These are phyloP conservation scores for Augochlorella aurata DNA, from an alignment of 2,888 invertebrate genomes.

Conservation along the genomic window DNA sequence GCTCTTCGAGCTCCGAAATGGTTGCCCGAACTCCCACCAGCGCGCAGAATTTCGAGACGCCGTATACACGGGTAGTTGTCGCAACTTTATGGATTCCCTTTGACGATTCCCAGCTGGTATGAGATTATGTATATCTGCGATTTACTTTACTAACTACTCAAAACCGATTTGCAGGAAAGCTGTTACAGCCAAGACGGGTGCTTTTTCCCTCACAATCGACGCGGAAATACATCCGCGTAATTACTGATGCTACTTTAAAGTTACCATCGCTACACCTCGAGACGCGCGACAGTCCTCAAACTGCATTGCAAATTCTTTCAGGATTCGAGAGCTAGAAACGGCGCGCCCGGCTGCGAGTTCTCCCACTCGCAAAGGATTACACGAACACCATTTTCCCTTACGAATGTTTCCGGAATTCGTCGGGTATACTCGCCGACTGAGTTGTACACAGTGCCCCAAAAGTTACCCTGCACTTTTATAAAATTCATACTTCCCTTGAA, in stretches of 20 bases:
- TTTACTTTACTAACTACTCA: constrained; percentile 53
- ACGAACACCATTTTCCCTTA: constrained; percentile 1
- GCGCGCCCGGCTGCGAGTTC: neutral
- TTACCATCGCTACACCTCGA: constrained; percentile 13
- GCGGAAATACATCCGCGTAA: constrained; percentile 33
- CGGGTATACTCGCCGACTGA: neutral
- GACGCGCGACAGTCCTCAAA: neutral
- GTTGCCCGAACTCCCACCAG: neutral
- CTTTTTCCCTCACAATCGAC: constrained; percentile 41
- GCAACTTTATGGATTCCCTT: constrained; percentile 62
- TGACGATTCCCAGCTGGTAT: constrained; percentile 51
- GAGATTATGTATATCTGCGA: constrained; percentile 61
- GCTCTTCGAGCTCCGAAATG: neutral
- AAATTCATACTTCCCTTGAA: neutral
- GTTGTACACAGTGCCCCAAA: constrained; percentile 1
- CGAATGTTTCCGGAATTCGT: neutral
- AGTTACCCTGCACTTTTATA: neutral
- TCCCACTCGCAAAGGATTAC: neutral
- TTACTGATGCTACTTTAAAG: constrained; percentile 36
- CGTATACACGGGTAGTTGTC: constrained; percentile 41
- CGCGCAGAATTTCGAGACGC: constrained; percentile 19
- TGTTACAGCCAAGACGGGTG: constrained; percentile 25
- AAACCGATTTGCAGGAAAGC: constrained; percentile 57
- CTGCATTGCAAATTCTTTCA: constrained; percentile 36
- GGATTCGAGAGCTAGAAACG: neutral